A percentile compares a stretch with the other conserved stretches of the same genome.
These are phyloP conservation scores for Matsumyia berberina DNA, from an alignment of 2,888 invertebrate species.

Conservation along the genomic window DNA sequence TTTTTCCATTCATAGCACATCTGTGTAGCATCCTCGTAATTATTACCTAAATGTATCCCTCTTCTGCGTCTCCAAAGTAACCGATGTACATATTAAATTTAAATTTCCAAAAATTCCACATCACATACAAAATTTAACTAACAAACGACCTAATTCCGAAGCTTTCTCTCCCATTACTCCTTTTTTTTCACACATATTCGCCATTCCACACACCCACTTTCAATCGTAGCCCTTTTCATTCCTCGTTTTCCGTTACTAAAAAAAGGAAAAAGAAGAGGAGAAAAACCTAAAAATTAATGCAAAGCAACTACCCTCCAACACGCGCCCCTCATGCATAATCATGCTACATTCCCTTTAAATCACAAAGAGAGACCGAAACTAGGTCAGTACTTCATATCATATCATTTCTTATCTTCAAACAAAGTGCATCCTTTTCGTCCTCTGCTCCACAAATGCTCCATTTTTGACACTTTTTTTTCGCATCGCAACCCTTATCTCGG, in stretches of 20 bases:
- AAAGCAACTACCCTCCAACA: slow-evolving; percentile 59
- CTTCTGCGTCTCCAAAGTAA: not conserved
- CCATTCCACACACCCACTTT: slow-evolving; percentile 14
- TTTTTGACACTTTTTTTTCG: slow-evolving; percentile 69
- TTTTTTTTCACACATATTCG: not conserved
- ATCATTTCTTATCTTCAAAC: slow-evolving; percentile 75
- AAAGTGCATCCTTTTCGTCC: slow-evolving; percentile 75
- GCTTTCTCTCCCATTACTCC: slow-evolving; percentile 23
- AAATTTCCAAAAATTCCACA: slow-evolving; percentile 12
- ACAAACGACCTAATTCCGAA: slow-evolving; percentile 55
- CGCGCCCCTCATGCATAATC: slow-evolving; percentile 66
- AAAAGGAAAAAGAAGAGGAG: slow-evolving; percentile 24
- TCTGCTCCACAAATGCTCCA: slow-evolving; percentile 67
- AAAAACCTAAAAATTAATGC: slow-evolving; percentile 68
- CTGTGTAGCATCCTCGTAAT: too few relatives aligned
- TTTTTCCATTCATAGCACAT: too few relatives aligned
- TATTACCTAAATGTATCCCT: not conserved
- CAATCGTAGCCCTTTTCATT: slow-evolving; percentile 39
- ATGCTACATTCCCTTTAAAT: slow-evolving; percentile 74
- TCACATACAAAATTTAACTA: slow-evolving; percentile 32
- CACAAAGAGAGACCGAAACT: slow-evolving; percentile 70
- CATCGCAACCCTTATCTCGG: slow-evolving; percentile 38
- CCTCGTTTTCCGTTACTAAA: slow-evolving; percentile 14
- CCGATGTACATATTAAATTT: slow-evolving; percentile 12
- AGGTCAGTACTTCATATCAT: slow-evolving; percentile 76